Evolutionary conservation across 1,140 invertebrate genomes (phyloP).

Genomic region (Pseudomyrmex dendroicus): DNA sequence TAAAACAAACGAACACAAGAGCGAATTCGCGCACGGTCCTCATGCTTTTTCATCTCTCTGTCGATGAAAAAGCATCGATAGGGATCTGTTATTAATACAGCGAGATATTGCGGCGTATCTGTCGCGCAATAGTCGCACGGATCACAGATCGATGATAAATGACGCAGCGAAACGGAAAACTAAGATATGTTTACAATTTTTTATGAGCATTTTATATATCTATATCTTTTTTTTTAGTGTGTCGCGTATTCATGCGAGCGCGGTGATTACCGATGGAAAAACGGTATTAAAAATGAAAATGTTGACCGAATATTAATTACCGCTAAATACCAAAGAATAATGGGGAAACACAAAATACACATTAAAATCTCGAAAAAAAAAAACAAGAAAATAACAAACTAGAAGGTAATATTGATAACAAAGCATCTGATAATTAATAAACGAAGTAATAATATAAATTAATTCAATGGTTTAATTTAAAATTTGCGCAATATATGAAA

Average conservation of each 20-base stretch:
- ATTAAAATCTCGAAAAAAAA: not conserved
- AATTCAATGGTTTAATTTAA: not conserved
- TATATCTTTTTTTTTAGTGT: not conserved
- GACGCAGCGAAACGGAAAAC: conserved; percentile 61
- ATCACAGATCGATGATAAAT: conserved; percentile 55
- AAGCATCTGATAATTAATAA: not conserved
- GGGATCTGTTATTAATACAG: conserved; percentile 29
- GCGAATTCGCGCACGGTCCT: not conserved
- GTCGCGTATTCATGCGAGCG: conserved; percentile 1
- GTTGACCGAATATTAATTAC: not conserved
- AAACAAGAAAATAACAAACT: no score
- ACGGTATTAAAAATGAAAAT: not conserved
- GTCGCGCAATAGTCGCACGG: conserved; percentile 55
- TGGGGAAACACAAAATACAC: not conserved
- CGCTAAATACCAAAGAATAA: not conserved
- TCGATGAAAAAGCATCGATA: conserved; percentile 10
- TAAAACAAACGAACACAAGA: conserved; percentile 26
- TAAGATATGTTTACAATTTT: conserved; percentile 58
- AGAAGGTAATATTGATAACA: no score
- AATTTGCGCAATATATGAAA: not conserved
- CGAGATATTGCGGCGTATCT: conserved; percentile 48
- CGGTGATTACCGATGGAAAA: not conserved
- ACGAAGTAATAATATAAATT: not conserved
- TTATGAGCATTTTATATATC: conserved; percentile 1
- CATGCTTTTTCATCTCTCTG: not conserved